A percentile compares a stretch with the other conserved stretches of the same genome.
Evolutionary conservation across 2,113 vertebrate species (phyloP).

Genomic region (Clarias batrachus): DNA sequence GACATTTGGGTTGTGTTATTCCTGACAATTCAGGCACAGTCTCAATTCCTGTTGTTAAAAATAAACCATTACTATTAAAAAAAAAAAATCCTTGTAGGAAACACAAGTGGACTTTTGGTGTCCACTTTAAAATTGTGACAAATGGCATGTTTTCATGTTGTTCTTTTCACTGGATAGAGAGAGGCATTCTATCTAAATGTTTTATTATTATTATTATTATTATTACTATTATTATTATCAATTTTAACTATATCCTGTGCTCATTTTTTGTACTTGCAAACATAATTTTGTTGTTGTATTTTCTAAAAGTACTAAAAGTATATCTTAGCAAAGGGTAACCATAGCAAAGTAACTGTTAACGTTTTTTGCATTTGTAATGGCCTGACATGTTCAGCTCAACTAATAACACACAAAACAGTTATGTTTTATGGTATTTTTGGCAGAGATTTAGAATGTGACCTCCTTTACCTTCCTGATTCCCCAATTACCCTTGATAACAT

Average conservation of each 20-base stretch:
- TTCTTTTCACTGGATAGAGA: neutral
- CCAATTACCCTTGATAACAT: slow-evolving; percentile 45
- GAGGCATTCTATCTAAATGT: neutral
- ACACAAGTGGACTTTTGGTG: neutral
- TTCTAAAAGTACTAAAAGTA: neutral
- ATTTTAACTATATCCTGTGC: neutral
- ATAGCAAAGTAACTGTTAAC: neutral
- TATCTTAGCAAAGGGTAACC: no score
- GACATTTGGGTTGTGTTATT: slow-evolving; percentile 40
- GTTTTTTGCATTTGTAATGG: slow-evolving; percentile 1
- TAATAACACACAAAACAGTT: neutral
- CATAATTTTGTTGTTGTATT: neutral
- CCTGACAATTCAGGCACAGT: slow-evolving; percentile 21
- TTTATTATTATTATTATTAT: neutral
- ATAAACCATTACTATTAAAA: slow-evolving; percentile 44
- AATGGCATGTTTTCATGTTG: neutral
- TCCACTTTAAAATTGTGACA: neutral
- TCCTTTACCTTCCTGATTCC: slow-evolving; percentile 27
- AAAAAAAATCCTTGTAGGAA: slow-evolving; percentile 18
- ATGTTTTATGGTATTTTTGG: slow-evolving; percentile 15
- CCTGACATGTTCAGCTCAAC: neutral
- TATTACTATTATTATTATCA: neutral
- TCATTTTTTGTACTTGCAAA: neutral
- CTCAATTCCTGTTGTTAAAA: slow-evolving; percentile 41
- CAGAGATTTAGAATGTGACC: slow-evolving; percentile 36